Conservation (phyloP, 2,888 invertebrate genomes). For the Synanthedon vespiformis region DNA sequence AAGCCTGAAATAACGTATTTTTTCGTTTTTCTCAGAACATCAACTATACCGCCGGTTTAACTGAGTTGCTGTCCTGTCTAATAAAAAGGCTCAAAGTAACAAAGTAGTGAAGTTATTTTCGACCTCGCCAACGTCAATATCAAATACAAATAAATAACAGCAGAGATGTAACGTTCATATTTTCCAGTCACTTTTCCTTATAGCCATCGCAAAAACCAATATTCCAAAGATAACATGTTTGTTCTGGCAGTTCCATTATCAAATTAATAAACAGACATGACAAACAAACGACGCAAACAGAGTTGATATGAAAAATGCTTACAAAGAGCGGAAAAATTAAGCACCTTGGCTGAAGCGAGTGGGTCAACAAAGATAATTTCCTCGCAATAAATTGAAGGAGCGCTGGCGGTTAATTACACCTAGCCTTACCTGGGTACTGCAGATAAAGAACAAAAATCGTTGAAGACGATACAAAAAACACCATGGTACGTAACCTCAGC, state of each 20-base stretch:
- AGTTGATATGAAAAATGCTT: slow-evolving; percentile 26
- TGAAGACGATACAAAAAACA: neutral
- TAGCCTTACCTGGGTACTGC: slow-evolving; percentile 9
- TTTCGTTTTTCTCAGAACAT: no score
- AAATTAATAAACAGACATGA: slow-evolving; percentile 25
- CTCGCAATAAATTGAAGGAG: slow-evolving; percentile 47
- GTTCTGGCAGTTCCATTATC: slow-evolving; percentile 7
- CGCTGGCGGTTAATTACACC: slow-evolving; percentile 38
- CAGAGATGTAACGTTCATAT: no score
- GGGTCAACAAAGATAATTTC: slow-evolving; percentile 60
- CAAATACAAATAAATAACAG: no score
- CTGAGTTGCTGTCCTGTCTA: no score
- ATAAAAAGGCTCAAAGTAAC: no score
- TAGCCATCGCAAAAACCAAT: no score
- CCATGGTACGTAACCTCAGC: no score
- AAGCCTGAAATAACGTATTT: no score
- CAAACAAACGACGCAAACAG: slow-evolving; percentile 9
- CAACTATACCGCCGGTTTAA: no score
- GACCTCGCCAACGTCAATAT: no score
- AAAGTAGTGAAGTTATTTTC: no score
- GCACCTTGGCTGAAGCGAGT: slow-evolving; percentile 34
- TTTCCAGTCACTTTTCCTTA: no score
- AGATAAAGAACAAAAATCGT: slow-evolving; percentile 20
- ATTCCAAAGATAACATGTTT: neutral
- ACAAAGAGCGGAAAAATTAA: slow-evolving; percentile 40